phyloP scores from a whole-genome alignment of 2,888 invertebrate species.

The Mythimna albipuncta region DNA sequence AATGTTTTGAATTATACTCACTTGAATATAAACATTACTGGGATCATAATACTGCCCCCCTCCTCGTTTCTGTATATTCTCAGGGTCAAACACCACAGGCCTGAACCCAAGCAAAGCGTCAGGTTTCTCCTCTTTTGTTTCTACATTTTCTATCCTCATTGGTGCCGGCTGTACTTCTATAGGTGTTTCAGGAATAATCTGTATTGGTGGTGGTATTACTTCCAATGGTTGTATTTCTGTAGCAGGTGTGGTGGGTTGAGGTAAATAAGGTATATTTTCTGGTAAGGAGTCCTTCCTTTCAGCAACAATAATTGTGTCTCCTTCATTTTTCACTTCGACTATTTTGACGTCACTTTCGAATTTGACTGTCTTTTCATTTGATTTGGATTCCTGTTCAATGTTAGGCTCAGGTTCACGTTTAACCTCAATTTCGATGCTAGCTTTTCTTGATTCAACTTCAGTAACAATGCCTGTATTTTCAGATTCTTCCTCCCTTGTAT shows the following conservation, averaged over 20 bases:
- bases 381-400: constrained; percentile 8
- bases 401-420: constrained; percentile 9
- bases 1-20: constrained; percentile 8
- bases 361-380: constrained; percentile 22
- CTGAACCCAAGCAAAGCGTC: constrained; percentile 58
- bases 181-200: constrained; percentile 5
- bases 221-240: not conserved
- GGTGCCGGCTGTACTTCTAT: constrained; percentile 2
- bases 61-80: constrained; percentile 48
- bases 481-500: not conserved
- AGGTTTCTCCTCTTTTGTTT: constrained; percentile 26
- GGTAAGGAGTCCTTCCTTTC: constrained; percentile 1
- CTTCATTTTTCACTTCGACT: constrained; percentile 27
- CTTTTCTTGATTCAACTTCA: constrained; percentile 23
- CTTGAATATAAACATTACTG: constrained; percentile 1
- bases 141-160: constrained; percentile 10
- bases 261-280: not conserved
- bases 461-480: constrained; percentile 26
- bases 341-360: constrained; percentile 37
- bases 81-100: constrained; percentile 67
- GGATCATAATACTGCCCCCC: constrained; percentile 19
- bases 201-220: not conserved
- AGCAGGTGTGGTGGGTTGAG: not conserved
- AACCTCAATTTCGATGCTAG: constrained; percentile 35
- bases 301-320: constrained; percentile 22